Base-by-base conservation (phyloP, 92 coral and sea anemone species). In the Phenganax marumi region DNA sequence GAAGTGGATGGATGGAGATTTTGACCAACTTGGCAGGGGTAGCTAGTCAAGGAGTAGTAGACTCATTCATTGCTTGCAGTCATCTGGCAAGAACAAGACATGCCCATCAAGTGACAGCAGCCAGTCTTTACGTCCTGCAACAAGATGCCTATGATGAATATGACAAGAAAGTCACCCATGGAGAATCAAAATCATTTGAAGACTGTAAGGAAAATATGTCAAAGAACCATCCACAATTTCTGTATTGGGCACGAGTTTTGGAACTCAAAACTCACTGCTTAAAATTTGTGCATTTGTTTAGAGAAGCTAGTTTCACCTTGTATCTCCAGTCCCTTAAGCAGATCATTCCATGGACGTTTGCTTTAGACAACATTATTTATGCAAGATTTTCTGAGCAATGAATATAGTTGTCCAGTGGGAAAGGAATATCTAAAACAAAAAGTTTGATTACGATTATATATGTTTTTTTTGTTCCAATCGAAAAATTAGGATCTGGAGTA, bases 21-120 rank as follows among this genome's bases (percentile, higher is more conserved):
- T 47, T 89, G 8, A 69, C 82, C 71, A 76, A 82, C 13, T 82
- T n/a, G n/a, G n/a, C 89, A 8, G 50, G 63, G 16, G 33, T 85
- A 10, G 77, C 85, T 51, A 69, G 66, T 7, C 62, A 83, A 43
- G 88, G 84, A 9, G 56, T 54, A 50, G 88, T 55, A 17, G 73
- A 85, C 46, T 78, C 84, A 0, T 81, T 81, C 24, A 50, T 48
- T 13, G 53, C 58, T 6, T 68, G 22, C 50, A 56, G 57, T 43
- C 85, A 85, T 82, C 74, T 89, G 16, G 85, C 88, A 16, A 76
- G 87, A 56, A 50, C 91, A 9, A 84, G 91, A 49, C 81, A 66
- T 24, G 91, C 89, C 7, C 87, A 89, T 68, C 89, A 89, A 85
- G 89, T 89, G 56, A 89, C 89, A 54, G 87, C 91, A 6, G 52